A percentile compares a stretch with the other conserved stretches of the same genome.
Conservation (phyloP, 2,888 invertebrate genomes). For the Amiota mariae region DNA sequence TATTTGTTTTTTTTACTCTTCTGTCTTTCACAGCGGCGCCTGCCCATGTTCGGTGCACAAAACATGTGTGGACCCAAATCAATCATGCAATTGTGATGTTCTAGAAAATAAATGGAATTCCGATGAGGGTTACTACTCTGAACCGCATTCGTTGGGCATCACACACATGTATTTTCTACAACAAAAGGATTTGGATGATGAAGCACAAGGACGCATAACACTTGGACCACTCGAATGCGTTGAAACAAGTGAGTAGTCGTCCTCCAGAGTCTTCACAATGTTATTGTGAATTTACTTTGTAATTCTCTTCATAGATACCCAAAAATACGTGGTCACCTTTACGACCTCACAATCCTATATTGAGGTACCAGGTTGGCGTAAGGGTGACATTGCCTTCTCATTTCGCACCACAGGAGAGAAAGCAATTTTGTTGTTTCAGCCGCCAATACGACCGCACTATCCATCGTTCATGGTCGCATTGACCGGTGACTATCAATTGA, state of each 20-base stretch:
- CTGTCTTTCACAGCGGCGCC: slow-evolving; percentile 76
- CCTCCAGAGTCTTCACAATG: not conserved
- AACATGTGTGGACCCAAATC: slow-evolving; percentile 85
- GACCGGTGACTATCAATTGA: slow-evolving; percentile 89
- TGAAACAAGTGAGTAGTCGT: slow-evolving; percentile 85
- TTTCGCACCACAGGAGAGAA: slow-evolving; percentile 93
- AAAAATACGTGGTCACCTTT: slow-evolving; percentile 93
- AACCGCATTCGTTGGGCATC: slow-evolving; percentile 88
- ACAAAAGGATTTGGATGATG: slow-evolving; percentile 85
- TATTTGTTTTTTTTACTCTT: slow-evolving; percentile 30
- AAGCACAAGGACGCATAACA: slow-evolving; percentile 90
- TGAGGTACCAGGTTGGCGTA: slow-evolving; percentile 94
- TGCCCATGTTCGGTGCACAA: slow-evolving; percentile 85
- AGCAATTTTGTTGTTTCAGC: slow-evolving; percentile 92
- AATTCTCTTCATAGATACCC: slow-evolving; percentile 80
- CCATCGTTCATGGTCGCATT: slow-evolving; percentile 94
- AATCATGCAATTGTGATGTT: slow-evolving; percentile 93
- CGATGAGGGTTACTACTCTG: slow-evolving; percentile 89
- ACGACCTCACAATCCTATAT: slow-evolving; percentile 94
- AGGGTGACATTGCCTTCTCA: slow-evolving; percentile 93
- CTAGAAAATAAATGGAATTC: slow-evolving; percentile 90
- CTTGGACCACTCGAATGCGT: slow-evolving; percentile 94
- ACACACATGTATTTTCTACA: slow-evolving; percentile 93
- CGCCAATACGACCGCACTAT: slow-evolving; percentile 89
- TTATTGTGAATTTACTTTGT: slow-evolving; percentile 14